Percentiles rank a stretch among this genome's conserved stretches.
phyloP scores from a whole-genome alignment of 2,113 vertebrate species.

The Salvelinus namaycush region DNA sequence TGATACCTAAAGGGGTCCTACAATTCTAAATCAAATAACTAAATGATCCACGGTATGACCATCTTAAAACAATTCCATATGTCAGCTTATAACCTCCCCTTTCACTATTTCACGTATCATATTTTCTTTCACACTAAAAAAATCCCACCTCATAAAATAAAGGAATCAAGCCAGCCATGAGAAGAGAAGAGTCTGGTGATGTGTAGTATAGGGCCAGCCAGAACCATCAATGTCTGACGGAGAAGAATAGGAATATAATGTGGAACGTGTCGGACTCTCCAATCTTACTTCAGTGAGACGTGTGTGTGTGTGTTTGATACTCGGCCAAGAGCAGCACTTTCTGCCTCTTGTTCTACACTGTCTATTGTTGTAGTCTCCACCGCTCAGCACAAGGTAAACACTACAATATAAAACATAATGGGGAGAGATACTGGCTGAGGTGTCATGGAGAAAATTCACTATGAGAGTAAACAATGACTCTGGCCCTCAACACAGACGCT shows the following conservation, averaged over 20 bases:
- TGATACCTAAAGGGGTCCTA: too few species aligned
- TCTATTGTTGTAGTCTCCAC: background rate
- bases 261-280: constrained; percentile 33
- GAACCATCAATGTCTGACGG: constrained; percentile 37
- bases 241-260: constrained; percentile 43
- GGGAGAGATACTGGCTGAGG: background rate
- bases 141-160: background rate
- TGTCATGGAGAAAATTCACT: constrained; percentile 5
- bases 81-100: too few species aligned
- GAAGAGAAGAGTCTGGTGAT: background rate
- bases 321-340: constrained; percentile 23
- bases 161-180: background rate
- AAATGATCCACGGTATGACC: too few species aligned
- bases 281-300: constrained; percentile 1
- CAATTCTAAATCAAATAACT: too few species aligned
- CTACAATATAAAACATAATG: too few species aligned
- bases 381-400: too few species aligned
- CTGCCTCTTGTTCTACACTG: constrained; percentile 3
- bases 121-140: too few species aligned
- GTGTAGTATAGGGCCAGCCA: background rate
- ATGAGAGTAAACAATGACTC: constrained; percentile 11
- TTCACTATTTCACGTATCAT: too few species aligned
- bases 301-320: constrained; percentile 8
- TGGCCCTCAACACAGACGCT: constrained; percentile 1
- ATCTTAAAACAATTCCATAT: too few species aligned